A percentile compares a stretch with the other conserved stretches of the same genome.
Conservation (phyloP, 2,797 vertebrate species). For the Brachyalestes nurse region DNA sequence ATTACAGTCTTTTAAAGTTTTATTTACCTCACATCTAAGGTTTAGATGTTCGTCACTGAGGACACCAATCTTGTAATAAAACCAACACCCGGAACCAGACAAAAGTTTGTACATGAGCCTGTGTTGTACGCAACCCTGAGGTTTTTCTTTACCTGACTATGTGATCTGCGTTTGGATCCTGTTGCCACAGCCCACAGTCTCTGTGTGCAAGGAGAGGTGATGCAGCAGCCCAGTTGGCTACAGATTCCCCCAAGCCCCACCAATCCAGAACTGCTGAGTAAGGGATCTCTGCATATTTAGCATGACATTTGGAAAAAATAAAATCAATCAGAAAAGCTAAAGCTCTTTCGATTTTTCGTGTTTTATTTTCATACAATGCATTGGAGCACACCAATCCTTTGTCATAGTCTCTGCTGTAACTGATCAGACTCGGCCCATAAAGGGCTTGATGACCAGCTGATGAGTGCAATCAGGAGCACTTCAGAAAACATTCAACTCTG, state of each 20-base stretch:
- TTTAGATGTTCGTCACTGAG: not conserved
- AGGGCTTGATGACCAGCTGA: no score
- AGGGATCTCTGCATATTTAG: not conserved
- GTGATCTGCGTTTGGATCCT: slow-evolving; percentile 40
- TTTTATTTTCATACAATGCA: no score
- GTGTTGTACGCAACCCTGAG: not conserved
- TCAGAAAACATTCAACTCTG: no score
- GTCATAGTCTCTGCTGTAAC: no score
- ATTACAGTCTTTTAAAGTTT: not conserved
- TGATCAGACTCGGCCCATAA: no score
- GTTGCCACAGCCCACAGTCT: slow-evolving; percentile 34
- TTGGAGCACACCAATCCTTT: no score
- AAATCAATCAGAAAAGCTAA: no score
- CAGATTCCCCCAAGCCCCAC: not conserved
- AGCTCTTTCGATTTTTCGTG: no score
- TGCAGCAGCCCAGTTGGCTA: not conserved
- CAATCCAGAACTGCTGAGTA: not conserved
- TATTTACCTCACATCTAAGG: not conserved
- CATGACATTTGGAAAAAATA: no score
- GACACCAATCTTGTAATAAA: not conserved
- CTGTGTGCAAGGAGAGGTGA: not conserved
- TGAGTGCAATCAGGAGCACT: no score
- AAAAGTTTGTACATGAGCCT: not conserved
- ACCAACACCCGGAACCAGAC: not conserved
- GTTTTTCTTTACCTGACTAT: slow-evolving; percentile 20